phyloP scores from a whole-genome alignment of 2,113 vertebrate species.

The Cynocephalus volans region DNA sequence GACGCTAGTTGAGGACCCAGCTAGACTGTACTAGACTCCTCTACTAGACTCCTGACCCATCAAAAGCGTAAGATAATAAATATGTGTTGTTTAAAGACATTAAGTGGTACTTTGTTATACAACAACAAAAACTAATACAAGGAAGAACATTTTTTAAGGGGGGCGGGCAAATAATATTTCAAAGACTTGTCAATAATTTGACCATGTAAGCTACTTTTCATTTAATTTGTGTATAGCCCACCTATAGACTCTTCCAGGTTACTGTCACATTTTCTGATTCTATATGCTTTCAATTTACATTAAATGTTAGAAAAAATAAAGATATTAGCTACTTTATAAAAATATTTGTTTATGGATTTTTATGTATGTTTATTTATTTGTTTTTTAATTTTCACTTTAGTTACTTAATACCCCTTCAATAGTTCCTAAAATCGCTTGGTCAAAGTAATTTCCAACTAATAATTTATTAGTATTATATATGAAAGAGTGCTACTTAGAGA shows the following conservation, averaged over 20 bases:
- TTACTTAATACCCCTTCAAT: neutral
- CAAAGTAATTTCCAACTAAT: neutral
- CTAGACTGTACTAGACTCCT: neutral
- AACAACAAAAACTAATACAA: neutral
- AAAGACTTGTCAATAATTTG: neutral
- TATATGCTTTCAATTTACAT: neutral
- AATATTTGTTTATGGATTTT: neutral
- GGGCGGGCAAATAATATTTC: neutral
- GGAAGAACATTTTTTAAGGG: neutral
- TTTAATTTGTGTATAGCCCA: neutral
- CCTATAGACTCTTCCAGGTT: neutral
- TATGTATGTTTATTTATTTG: neutral
- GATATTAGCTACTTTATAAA: neutral
- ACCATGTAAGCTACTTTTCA: neutral
- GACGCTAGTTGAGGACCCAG: neutral
- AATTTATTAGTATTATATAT: constrained; percentile 28
- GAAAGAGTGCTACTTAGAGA: neutral
- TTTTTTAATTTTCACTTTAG: neutral
- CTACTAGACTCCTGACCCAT: neutral
- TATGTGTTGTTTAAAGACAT: neutral
- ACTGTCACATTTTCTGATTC: neutral
- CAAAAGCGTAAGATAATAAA: neutral
- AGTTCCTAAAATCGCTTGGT: neutral
- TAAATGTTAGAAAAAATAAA: neutral
- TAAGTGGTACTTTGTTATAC: neutral